Evolutionary conservation across 2,888 invertebrate genomes (phyloP).

Genomic region (Mesochorus sp.): DNA sequence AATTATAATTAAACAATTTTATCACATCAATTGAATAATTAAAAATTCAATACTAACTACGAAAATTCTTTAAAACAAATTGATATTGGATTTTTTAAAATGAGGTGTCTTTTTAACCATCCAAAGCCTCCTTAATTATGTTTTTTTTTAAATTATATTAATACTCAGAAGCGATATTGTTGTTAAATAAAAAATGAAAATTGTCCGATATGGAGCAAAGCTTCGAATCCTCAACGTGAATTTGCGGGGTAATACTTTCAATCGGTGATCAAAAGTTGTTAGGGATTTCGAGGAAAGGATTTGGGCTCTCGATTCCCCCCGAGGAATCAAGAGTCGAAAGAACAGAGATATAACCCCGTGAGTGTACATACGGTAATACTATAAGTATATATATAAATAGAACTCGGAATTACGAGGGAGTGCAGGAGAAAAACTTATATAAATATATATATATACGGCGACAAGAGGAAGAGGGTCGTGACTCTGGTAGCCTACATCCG

Average conservation of each 20-base stretch:
- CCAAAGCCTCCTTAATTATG: no score
- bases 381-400: slow-evolving; percentile 16
- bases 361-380: slow-evolving; percentile 29
- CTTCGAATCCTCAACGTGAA: background rate
- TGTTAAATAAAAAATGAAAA: background rate
- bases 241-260: background rate
- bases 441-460: background rate
- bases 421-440: slow-evolving; percentile 28
- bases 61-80: no score
- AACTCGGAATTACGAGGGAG: slow-evolving; percentile 56
- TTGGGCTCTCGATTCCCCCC: slow-evolving; percentile 37
- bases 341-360: slow-evolving; percentile 46
- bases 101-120: no score
- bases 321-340: no score
- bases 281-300: slow-evolving; percentile 38
- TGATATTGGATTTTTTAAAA: no score
- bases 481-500: slow-evolving; percentile 81
- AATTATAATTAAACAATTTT: no score
- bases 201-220: background rate
- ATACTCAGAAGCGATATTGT: background rate
- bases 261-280: slow-evolving; percentile 31
- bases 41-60: no score
- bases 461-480: slow-evolving; percentile 75
- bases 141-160: no score
- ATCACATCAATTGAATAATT: no score